Base-by-base conservation (phyloP, 2,888 invertebrate species). In the Rotaria socialis region DNA sequence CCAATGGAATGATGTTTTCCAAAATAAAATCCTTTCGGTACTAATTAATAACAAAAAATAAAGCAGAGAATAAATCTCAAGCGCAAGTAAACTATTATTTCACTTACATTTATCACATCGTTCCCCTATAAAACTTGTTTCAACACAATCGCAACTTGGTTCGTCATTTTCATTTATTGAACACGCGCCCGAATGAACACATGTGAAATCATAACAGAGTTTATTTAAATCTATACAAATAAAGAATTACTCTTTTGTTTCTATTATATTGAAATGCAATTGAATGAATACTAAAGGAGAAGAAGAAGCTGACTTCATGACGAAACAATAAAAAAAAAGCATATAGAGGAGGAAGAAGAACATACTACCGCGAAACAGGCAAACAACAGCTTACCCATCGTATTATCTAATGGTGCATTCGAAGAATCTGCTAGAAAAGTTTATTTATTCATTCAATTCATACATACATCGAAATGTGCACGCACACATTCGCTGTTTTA, bases 181-280 rank as follows among this genome's bases (percentile, higher is more conserved):
- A 80, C 80, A 80, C 4, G n/a, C 8, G n/a, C 80, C 80, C 22
- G 24, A 47, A 47, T 80, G 80, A 80, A 80, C 2, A 80, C 80
- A 80, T n/a, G 80, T 80, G 47, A 80, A 80, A 80, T 80, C 80
- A 80, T 80, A 80, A 47, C 80, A 80, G n/a, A 80, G 80, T 80
- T 80, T 80, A 24, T 47, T 80, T n/a, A 80, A 80, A 80, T 80
- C 80, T 80, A 47, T 14, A 24, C n/a, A n/a, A 8, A 67, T 14
- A 16, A 67, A 35, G 0, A 35, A 35, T 67, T n/a, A 2, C 35
- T 35, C 35, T 47, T 47, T 11, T 47, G 7, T 11, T 47, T 0
- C 52, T 16, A 52, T 52, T 52, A 16, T 52, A 52, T 14, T 5
- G 5, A 3, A 52, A 52, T 52, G 0, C 52, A 52, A 52, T 8